Evolutionary conservation across 2,113 vertebrate genomes (phyloP).

Genomic region (Lipotes vexillifer): DNA sequence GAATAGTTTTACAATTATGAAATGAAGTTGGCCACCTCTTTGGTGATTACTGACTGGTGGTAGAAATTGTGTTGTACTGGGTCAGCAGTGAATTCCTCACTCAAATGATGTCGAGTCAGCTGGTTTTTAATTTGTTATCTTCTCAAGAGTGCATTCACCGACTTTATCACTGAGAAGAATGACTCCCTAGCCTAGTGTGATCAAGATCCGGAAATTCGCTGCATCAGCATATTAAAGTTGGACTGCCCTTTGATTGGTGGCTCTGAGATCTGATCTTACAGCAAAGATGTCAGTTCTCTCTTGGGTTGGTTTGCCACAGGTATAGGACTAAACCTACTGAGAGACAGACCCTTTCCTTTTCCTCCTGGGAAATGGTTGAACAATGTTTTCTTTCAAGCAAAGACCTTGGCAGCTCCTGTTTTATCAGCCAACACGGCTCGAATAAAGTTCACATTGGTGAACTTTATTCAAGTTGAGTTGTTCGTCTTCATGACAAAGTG

Average conservation of each 20-base stretch:
- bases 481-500: neutral
- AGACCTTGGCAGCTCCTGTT: neutral
- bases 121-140: constrained; percentile 85
- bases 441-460: neutral
- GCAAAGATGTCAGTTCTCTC: constrained; percentile 49
- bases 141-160: constrained; percentile 81
- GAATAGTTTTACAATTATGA: constrained; percentile 56
- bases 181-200: constrained; percentile 81
- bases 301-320: constrained; percentile 59
- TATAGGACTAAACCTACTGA: neutral
- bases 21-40: constrained; percentile 65
- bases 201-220: constrained; percentile 80
- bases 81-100: constrained; percentile 80
- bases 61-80: constrained; percentile 78
- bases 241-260: constrained; percentile 74
- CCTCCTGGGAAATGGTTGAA: neutral
- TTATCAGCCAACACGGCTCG: neutral
- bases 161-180: constrained; percentile 83
- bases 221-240: constrained; percentile 72
- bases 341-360: constrained; percentile 35
- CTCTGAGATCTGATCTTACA: constrained; percentile 73
- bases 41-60: constrained; percentile 70
- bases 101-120: constrained; percentile 82
- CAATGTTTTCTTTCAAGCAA: neutral
- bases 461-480: neutral